Evolutionary conservation across 2,888 invertebrate genomes (phyloP).

Genomic region (Acanthopleura granulata): DNA sequence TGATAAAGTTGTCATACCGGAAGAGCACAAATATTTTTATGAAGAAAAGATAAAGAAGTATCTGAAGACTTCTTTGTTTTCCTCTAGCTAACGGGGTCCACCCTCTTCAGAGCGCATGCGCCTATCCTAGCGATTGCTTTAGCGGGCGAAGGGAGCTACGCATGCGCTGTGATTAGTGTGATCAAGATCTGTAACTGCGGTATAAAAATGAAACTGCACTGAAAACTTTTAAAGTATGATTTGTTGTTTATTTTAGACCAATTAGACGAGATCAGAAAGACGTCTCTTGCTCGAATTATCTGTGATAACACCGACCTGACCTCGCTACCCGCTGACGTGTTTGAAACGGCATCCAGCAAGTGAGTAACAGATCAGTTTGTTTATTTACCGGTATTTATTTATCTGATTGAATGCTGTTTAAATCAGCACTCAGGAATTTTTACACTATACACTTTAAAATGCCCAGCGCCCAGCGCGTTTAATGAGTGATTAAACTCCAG

Average conservation of each 20-base stretch:
- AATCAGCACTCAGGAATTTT: too few species aligned
- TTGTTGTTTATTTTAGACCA: background rate
- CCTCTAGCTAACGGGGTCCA: background rate
- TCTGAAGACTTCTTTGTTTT: too few species aligned
- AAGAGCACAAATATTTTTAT: too few species aligned
- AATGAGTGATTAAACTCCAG: too few species aligned
- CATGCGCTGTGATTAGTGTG: background rate
- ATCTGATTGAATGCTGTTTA: background rate
- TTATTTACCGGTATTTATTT: background rate
- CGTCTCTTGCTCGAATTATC: constrained; percentile 13
- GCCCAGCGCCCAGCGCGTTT: too few species aligned
- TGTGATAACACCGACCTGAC: constrained; percentile 14
- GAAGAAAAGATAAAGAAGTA: too few species aligned
- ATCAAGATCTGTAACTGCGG: background rate
- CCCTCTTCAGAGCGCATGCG: background rate
- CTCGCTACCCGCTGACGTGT: background rate
- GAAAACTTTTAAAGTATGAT: background rate
- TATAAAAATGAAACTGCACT: background rate
- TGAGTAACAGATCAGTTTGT: background rate
- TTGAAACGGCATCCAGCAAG: background rate
- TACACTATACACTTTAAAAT: too few species aligned
- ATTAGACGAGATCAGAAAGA: constrained; percentile 18
- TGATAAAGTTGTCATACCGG: too few species aligned
- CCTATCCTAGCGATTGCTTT: background rate
- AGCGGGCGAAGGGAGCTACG: background rate